Percentiles rank a stretch among this genome's conserved stretches.
phyloP scores from a whole-genome alignment of 2,888 invertebrate genomes.

The Polydrusus pterygomalis region DNA sequence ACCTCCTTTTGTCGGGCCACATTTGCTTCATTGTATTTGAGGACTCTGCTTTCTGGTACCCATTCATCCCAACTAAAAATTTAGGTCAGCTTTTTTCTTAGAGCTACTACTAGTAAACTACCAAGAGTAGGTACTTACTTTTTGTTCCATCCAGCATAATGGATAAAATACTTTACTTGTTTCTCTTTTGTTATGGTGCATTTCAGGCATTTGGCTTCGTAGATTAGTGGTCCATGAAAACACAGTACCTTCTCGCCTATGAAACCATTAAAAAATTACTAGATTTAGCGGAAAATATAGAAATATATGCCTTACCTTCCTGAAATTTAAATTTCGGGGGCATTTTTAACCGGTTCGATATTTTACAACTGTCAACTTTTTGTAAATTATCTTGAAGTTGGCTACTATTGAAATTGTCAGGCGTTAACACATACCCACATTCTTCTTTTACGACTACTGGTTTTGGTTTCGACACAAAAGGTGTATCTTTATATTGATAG shows the following conservation, averaged over 20 bases:
- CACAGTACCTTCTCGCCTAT: constrained; percentile 93
- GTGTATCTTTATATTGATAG: neutral
- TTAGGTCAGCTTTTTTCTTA: neutral
- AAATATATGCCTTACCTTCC: constrained; percentile 59
- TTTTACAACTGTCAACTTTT: constrained; percentile 4
- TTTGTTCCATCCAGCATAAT: constrained; percentile 99
- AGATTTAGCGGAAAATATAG: neutral
- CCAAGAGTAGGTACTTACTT: constrained; percentile 88
- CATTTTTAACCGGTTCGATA: constrained; percentile 56
- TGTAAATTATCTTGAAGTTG: constrained; percentile 8
- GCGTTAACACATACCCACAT: neutral
- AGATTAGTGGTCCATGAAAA: constrained; percentile 96
- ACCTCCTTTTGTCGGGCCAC: constrained; percentile 92
- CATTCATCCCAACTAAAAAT: constrained; percentile 88
- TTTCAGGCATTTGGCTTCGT: constrained; percentile 97
- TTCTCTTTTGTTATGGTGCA: constrained; percentile 88
- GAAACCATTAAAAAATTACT: constrained; percentile 62
- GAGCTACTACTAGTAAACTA: too few species aligned
- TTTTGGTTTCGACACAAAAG: neutral
- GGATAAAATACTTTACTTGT: constrained; percentile 92
- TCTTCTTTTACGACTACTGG: neutral
- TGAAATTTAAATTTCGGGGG: constrained; percentile 67
- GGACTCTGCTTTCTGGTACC: constrained; percentile 93
- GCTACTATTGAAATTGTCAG: too few species aligned
- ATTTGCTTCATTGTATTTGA: constrained; percentile 93